Evolutionary conservation across 1,140 invertebrate species (phyloP).

Genomic region (Dermatophagoides farinae): DNA sequence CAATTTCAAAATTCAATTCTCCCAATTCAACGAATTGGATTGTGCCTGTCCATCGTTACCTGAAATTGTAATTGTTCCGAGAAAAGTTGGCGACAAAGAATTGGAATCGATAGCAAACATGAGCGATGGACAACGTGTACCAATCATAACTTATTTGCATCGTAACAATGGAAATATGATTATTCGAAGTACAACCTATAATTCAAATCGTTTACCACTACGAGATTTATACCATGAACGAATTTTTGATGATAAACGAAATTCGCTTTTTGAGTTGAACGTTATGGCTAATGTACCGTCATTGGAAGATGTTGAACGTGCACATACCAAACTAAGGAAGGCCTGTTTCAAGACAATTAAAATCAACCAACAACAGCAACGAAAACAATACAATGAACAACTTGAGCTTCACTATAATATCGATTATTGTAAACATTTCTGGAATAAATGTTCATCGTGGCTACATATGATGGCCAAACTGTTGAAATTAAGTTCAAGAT

Average conservation of each 20-base stretch:
- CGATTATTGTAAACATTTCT: constrained; percentile 3
- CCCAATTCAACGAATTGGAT: constrained; percentile 13
- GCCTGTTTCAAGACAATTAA: background rate
- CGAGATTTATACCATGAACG: background rate
- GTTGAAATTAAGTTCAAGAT: background rate
- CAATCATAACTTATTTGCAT: constrained; percentile 11
- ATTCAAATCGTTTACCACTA: constrained; percentile 7
- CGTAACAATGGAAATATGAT: background rate
- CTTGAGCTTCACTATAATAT: background rate
- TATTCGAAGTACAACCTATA: constrained; percentile 4
- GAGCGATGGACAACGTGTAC: constrained; percentile 11
- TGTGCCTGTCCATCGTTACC: constrained; percentile 9
- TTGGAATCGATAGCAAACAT: background rate
- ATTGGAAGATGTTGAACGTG: background rate
- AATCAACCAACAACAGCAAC: background rate
- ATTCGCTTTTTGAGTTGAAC: too few species aligned
- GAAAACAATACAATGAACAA: background rate
- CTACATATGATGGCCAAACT: constrained; percentile 1
- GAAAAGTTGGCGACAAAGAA: constrained; percentile 6
- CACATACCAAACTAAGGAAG: constrained; percentile 11
- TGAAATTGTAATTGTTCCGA: constrained; percentile 9
- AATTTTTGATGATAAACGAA: background rate
- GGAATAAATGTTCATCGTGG: constrained; percentile 14
- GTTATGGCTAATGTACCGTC: too few species aligned
- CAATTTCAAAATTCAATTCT: constrained; percentile 3